Evolutionary conservation across 2,113 vertebrate species (phyloP).

Genomic region (Protobothrops flavoviridis): DNA sequence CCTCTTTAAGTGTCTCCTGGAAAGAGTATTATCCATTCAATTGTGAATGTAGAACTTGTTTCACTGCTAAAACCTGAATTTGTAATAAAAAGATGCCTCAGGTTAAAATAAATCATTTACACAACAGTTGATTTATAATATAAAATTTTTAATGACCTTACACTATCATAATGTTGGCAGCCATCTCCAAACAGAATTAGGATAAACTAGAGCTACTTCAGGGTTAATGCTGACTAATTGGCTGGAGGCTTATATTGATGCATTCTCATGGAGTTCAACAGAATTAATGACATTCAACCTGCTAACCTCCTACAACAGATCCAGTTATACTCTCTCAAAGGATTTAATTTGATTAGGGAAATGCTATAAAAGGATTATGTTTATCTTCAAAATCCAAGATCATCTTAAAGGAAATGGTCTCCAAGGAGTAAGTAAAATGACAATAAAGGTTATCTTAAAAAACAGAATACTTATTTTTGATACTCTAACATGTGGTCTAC

Average conservation of each 20-base stretch:
- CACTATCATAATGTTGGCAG: not conserved
- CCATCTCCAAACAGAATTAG: not conserved
- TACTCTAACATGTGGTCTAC: not conserved
- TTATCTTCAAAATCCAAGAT: not conserved
- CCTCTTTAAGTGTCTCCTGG: constrained; percentile 1
- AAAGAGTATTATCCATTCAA: not conserved
- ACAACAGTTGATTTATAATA: not conserved
- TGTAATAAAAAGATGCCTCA: not conserved
- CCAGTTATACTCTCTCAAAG: too few species aligned
- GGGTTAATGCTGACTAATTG: not conserved
- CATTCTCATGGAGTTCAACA: not conserved
- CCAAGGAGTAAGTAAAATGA: too few species aligned
- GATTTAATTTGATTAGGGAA: not conserved
- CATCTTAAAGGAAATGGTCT: not conserved
- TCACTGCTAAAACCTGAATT: constrained; percentile 56
- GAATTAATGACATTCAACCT: not conserved
- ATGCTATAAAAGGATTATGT: not conserved
- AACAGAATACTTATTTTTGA: not conserved
- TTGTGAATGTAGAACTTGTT: constrained; percentile 61
- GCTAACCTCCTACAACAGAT: not conserved
- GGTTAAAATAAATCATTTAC: too few species aligned
- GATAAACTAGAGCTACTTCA: not conserved
- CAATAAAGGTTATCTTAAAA: too few species aligned
- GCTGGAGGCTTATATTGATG: not conserved
- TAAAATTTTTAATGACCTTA: not conserved